These are phyloP conservation scores for Alcis repandata DNA, from an alignment of 2,888 invertebrate species.

Conservation along the genomic window DNA sequence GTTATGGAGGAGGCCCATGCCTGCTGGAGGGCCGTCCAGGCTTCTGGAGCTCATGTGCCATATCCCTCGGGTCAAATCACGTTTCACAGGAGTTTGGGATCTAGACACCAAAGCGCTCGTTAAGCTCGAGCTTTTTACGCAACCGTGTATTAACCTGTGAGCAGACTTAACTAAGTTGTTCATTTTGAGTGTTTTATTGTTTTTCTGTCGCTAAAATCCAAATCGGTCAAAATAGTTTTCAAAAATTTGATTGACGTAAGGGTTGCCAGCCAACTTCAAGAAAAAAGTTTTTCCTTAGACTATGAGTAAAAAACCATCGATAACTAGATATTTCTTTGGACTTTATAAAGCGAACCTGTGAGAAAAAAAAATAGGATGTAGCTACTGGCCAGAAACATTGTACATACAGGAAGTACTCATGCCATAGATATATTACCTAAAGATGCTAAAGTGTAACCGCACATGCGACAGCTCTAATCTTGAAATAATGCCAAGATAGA, in stretches of 20 bases:
- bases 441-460: too few relatives aligned
- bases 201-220: conserved; percentile 11
- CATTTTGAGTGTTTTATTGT: conserved; percentile 81
- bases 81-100: conserved; percentile 81
- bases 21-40: conserved; percentile 65
- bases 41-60: conserved; percentile 90
- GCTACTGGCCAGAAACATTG: too few relatives aligned
- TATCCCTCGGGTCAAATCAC: conserved; percentile 89
- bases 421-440: too few relatives aligned
- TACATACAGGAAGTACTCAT: too few relatives aligned
- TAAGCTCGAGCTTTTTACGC: conserved; percentile 71
- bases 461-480: too few relatives aligned
- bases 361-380: too few relatives aligned
- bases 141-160: conserved; percentile 80
- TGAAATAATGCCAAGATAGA: too few relatives aligned
- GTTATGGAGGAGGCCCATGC: conserved; percentile 79
- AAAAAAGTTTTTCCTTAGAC: conserved; percentile 38
- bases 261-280: conserved; percentile 21
- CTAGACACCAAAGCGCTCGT: conserved; percentile 73
- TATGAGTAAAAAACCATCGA: too few relatives aligned
- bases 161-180: conserved; percentile 89
- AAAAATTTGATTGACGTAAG: conserved; percentile 51
- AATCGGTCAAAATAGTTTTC: conserved; percentile 45
- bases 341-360: too few relatives aligned
- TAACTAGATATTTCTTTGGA: too few relatives aligned